Evolutionary conservation across 2,888 invertebrate genomes (phyloP), one percentile per base, ranked within the genome.

Genomic region (Blastobasis lacticolella): DNA sequence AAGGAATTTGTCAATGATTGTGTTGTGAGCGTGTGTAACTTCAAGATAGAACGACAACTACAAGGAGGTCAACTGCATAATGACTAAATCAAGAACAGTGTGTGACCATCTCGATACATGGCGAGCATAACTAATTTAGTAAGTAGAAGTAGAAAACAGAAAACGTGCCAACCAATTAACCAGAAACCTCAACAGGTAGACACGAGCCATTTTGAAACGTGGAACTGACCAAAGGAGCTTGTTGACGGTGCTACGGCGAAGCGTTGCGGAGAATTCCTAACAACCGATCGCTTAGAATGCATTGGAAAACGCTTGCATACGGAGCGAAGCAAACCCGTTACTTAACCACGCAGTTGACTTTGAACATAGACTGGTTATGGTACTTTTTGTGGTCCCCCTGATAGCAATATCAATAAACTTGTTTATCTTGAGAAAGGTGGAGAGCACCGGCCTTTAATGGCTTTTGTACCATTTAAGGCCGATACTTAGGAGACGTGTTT

Each of bases 331-430:
- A 54, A 81, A 84, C 83, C 71, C 62, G 83, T 75, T 74, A 71
- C 67, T 63, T 68, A 71, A 66, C 58, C 60, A 56, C 59, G 66
- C 60, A 67, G 63, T 78, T 74, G 75, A 74, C 78, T 80, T 71
- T 70, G 71, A 69, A 59, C 68, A 66, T 67, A 61, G 71, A 71
- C 79, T 71, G 75, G 80, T 79, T 78, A 66, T 60, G 42, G 37
- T 45, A 48, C 64, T 71, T 75, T 75, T 75, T 73, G 71, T 73
- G 60, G 60, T 55, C 57, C 62, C 63, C 65, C 54, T 57, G 64
- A 73, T 63, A 73, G 69, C 67, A 75, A 77, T 78, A 78, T 74
- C 73, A 77, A 76, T 76, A 77, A 74, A 75, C 76, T 68, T 61
- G 73, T 75, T 77, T 74, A 75, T 71, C 71, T 74, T 54, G 59